phyloP scores from a whole-genome alignment of 1,140 invertebrate species.

The Polypedilum pembai region DNA sequence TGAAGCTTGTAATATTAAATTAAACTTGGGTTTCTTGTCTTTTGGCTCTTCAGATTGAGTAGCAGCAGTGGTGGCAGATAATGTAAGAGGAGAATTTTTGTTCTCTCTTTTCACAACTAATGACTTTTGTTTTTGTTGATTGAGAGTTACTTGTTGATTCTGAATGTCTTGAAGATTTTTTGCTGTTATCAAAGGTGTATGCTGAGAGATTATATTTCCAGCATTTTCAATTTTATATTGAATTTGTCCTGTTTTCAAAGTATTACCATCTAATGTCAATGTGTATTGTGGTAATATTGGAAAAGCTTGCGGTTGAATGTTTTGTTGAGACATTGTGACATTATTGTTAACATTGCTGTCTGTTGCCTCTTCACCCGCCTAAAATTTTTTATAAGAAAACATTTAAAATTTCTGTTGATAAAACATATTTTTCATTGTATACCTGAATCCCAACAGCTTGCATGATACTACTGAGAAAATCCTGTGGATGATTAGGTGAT shows the following conservation, averaged over 20 bases:
- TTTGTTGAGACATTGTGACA: neutral
- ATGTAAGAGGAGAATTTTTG: too few relatives aligned
- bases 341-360: neutral
- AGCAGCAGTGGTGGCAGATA: conserved; percentile 30
- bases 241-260: conserved; percentile 46
- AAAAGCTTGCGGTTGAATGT: conserved; percentile 12
- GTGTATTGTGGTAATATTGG: conserved; percentile 37
- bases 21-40: conserved; percentile 45
- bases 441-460: conserved; percentile 41
- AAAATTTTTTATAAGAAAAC: conserved; percentile 20
- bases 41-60: conserved; percentile 32
- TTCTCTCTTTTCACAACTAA: conserved; percentile 37
- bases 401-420: too few relatives aligned
- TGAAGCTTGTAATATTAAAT: conserved; percentile 41
- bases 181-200: conserved; percentile 44
- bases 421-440: conserved; percentile 1
- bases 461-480: conserved; percentile 41
- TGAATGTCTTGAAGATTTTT: conserved; percentile 44
- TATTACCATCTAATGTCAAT: conserved; percentile 47
- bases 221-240: conserved; percentile 44
- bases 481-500: conserved; percentile 28
- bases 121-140: conserved; percentile 45
- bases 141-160: conserved; percentile 44
- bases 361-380: neutral
- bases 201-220: conserved; percentile 42